These are phyloP conservation scores for Bimastos eiseni DNA, from an alignment of 2,888 invertebrate species.

Conservation along the genomic window DNA sequence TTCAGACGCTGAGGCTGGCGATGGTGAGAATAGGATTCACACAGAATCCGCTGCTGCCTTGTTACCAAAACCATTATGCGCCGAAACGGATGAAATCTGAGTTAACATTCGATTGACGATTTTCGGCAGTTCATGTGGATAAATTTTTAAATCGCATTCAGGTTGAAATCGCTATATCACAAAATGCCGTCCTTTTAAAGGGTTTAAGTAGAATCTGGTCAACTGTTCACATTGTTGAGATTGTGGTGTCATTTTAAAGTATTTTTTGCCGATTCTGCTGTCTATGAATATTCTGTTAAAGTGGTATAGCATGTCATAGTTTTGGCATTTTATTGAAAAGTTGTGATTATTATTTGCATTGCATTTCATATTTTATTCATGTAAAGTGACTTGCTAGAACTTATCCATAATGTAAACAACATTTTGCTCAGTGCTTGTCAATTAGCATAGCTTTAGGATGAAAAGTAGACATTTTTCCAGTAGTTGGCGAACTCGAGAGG, in stretches of 20 bases:
- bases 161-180: background rate
- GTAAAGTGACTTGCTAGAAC: background rate
- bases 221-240: background rate
- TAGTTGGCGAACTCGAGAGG: too few relatives aligned
- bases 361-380: background rate
- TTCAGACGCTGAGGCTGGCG: background rate
- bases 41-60: background rate
- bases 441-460: too few relatives aligned
- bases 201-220: background rate
- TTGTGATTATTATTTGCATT: slow-evolving; percentile 4
- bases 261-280: background rate
- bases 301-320: background rate
- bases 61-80: background rate
- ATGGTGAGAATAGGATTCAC: background rate
- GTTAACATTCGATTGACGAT: background rate
- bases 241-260: background rate
- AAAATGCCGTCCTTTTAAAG: background rate
- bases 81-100: background rate
- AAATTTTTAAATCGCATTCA: background rate
- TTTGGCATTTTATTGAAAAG: background rate
- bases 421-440: background rate
- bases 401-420: background rate
- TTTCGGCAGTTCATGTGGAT: background rate
- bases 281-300: background rate
- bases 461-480: too few relatives aligned